Base-by-base conservation (phyloP, 2,888 invertebrate species). In the Aporophyla nigra region DNA sequence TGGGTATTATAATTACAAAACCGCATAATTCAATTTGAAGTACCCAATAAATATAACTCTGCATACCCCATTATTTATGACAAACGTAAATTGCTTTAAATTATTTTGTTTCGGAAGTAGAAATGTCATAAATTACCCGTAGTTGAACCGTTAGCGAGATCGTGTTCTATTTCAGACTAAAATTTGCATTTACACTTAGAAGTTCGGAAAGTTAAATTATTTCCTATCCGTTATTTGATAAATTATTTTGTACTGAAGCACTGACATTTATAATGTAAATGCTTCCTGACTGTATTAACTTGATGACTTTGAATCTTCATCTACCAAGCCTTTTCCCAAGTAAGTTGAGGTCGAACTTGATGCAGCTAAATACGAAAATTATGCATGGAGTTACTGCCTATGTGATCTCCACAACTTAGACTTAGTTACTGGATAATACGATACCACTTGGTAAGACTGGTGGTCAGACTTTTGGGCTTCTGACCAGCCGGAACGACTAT, bases 111-210 rank as follows among this genome's bases (percentile, higher is more conserved):
- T 49, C 58, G 85, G 71, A 82, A 70, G 65, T 27, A 62, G 9
- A 19, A 56, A 49, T 53, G 53, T n/a, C 66, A 72, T 80, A 72
- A 84, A 84, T 81, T 43, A 56, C 40, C 54, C 56, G 24, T 51
- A 49, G 68, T 71, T 68, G n/a, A 84, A 80, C 62, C 27, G 61
- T 69, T 68, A 62, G 19, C 49, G 27, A 24, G 27, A 69, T 71
- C 2, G 40, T 5, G 61, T 80, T 75, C 68, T 61, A 73, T 80
- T 84, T 58, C 1, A n/a, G 46, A 51, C n/a, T 56, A 40, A 74
- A 73, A 82, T 80, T 75, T 62, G 24, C 81, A 72, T 80, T 66
- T 62, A 66, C 19, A 65, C 33, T 66, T 51, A 66, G 43, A 59
- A 58, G 49, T 74, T 74, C 5, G 16, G 24, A 24, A 53, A 61